These are phyloP conservation scores for Trichomalopsis sarcophagae DNA, from an alignment of 1,140 invertebrate species.

Conservation along the genomic window DNA sequence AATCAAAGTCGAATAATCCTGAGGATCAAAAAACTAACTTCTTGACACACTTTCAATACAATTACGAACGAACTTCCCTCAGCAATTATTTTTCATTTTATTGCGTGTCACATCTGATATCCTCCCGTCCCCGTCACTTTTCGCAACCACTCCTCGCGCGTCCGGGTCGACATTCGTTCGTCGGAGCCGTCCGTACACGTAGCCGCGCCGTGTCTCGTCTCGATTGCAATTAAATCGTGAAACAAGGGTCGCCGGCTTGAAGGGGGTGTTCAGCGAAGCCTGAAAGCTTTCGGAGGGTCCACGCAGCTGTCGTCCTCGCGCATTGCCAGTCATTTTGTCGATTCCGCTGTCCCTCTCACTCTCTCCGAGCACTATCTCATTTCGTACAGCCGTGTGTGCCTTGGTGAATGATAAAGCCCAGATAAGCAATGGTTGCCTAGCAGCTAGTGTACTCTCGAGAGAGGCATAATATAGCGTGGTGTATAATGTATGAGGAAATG, in stretches of 20 bases:
- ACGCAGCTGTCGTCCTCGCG: constrained; percentile 59
- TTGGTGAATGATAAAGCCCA: constrained; percentile 4
- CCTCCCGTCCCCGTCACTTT: neutral
- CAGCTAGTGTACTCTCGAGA: neutral
- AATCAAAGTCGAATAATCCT: neutral
- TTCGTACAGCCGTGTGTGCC: neutral
- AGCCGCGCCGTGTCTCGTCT: constrained; percentile 46
- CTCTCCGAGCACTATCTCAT: neutral
- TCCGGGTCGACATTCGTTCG: constrained; percentile 31
- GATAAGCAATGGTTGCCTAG: constrained; percentile 7
- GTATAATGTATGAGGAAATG: constrained; percentile 26
- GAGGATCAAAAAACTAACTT: neutral
- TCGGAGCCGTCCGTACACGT: neutral
- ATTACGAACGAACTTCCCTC: neutral
- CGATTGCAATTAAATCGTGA: constrained; percentile 65
- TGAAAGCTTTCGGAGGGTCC: constrained; percentile 57
- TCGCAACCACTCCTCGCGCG: neutral
- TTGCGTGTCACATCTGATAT: constrained; percentile 26
- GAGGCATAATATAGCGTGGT: neutral
- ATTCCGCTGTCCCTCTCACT: neutral
- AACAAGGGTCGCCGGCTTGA: constrained; percentile 57
- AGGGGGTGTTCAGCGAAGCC: constrained; percentile 58
- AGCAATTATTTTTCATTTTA: constrained; percentile 18
- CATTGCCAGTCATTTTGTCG: constrained; percentile 40
- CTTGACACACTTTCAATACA: neutral